Evolutionary conservation across 2,113 vertebrate genomes (phyloP).

Genomic region (Emydocephalus ijimae): DNA sequence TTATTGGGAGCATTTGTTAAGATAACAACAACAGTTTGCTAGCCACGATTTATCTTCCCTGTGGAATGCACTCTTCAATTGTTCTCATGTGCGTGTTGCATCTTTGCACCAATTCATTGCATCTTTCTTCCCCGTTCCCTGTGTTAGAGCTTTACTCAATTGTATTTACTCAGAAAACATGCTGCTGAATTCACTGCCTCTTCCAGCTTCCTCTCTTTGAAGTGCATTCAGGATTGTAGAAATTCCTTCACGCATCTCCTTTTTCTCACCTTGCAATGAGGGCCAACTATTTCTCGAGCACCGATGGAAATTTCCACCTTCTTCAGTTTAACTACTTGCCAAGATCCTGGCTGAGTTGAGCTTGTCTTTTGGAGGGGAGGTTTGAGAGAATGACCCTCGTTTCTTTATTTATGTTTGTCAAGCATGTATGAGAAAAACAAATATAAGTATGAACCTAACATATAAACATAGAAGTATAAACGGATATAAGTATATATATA

Average conservation of each 20-base stretch:
- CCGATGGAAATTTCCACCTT: background rate
- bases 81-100: background rate
- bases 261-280: background rate
- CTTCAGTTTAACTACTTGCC: background rate
- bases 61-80: background rate
- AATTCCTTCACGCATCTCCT: background rate
- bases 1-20: background rate
- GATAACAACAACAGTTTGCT: background rate
- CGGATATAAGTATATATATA: too few relatives aligned
- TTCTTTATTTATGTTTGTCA: too few relatives aligned
- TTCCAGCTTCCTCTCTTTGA: background rate
- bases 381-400: background rate
- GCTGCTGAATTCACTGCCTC: background rate
- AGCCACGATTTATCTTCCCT: background rate
- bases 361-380: background rate
- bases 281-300: background rate
- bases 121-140: background rate
- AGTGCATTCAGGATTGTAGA: background rate
- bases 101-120: background rate
- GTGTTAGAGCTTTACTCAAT: fast-evolving
- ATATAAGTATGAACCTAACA: too few relatives aligned
- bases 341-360: background rate
- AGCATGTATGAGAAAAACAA: too few relatives aligned
- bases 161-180: background rate
- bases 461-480: too few relatives aligned